Percentiles rank a stretch among this genome's conserved stretches.
These are phyloP conservation scores for Rhinatrema bivittatum DNA, from an alignment of 2,797 vertebrate genomes.

Conservation along the genomic window DNA sequence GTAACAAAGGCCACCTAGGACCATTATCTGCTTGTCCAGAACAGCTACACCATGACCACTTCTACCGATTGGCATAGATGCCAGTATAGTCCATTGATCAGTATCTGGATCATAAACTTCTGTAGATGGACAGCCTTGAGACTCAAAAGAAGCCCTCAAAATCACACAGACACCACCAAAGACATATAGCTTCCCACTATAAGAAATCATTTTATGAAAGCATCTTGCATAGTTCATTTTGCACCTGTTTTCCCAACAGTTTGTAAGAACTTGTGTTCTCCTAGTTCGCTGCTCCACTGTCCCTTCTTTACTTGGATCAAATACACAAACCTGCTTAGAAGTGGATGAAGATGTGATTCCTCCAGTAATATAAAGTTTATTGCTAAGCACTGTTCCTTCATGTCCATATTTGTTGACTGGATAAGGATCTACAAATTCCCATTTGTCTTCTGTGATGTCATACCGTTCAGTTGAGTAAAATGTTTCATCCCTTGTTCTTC, in stretches of 20 bases:
- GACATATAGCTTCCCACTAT: conserved; percentile 95
- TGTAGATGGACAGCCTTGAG: conserved; percentile 96
- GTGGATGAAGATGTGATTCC: conserved; percentile 98
- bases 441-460: conserved; percentile 92
- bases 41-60: conserved; percentile 95
- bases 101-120: conserved; percentile 93
- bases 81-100: conserved; percentile 96
- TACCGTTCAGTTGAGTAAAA: conserved; percentile 97
- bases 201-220: conserved; percentile 98
- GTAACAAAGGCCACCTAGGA: conserved; percentile 95
- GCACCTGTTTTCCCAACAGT: conserved; percentile 98
- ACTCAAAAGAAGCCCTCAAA: conserved; percentile 94
- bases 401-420: conserved; percentile 97
- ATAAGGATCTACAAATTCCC: conserved; percentile 97
- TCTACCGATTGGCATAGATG: conserved; percentile 95
- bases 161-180: conserved; percentile 96
- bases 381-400: conserved; percentile 90
- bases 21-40: conserved; percentile 95
- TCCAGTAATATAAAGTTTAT: conserved; percentile 92
- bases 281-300: conserved; percentile 76
- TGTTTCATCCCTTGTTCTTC: conserved; percentile 92
- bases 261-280: conserved; percentile 78
- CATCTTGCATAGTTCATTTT: conserved; percentile 99
- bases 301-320: conserved; percentile 89
- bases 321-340: conserved; percentile 96